Evolutionary conservation across 1,140 invertebrate genomes (phyloP), one percentile per base, ranked within the genome.

Genomic region (Sycobia sp.): DNA sequence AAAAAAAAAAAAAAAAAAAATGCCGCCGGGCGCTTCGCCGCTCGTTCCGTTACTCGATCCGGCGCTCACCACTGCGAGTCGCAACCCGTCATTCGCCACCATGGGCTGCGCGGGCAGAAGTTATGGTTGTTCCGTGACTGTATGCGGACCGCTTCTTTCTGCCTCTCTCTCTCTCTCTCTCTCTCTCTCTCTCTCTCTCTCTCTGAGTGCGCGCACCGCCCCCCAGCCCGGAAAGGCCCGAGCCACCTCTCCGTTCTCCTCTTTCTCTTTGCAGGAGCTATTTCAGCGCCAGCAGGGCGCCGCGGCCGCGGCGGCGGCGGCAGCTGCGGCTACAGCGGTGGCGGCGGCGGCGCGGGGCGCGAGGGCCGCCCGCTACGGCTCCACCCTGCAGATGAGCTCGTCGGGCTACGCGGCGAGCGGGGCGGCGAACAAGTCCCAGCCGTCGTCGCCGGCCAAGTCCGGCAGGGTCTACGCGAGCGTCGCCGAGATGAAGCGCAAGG

Each of bases 401-500:
- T 43, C 25, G 38, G 90, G 89, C 27, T 86, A 89, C 61, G 91
- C 90, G 84, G 88, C 44, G 16, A 90, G 43, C 32, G 39, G 38
- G 18, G 58, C 47, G 11, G 43, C 44, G 38, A 64, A 38, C 29
- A 84, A 84, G 60, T 88, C 88, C 13, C 88, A 88, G 61, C 83
- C 84, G 11, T 82, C 83, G 59, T 90, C 89, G 11, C 87, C 88
- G 49, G 85, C 87, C 43, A 86, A 87, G 71, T 86, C 86, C 25
- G 78, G 80, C 50, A 84, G 90, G 70, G 94, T 96, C 23, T 97
- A 96, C 80, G 91, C 93, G 43, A 96, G 94, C 77, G 94, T 97
- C 49, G 92, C 94, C 0, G 94, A 96, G 80, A 97, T 97, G 94
- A 97, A 97, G 81, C 86, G 85, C 67, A 87, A 88, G 77, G 87